phyloP scores from a whole-genome alignment of 2,113 vertebrate genomes.

The Poicephalus gulielmi region DNA sequence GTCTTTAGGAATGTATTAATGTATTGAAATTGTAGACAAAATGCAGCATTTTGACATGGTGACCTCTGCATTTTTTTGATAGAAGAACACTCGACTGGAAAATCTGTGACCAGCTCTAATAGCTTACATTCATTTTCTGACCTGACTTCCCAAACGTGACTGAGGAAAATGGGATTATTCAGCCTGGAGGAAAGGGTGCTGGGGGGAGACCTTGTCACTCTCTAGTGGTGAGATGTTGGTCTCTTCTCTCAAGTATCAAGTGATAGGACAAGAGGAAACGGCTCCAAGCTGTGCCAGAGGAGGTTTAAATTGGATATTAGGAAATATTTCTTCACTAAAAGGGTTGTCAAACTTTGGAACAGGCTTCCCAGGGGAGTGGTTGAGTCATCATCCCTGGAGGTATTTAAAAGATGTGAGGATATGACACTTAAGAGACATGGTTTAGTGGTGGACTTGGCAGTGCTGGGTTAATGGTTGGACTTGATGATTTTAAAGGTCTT shows the following conservation, averaged over 20 bases:
- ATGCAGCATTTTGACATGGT: neutral
- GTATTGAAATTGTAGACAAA: neutral
- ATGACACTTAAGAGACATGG: neutral
- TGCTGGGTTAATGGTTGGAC: neutral
- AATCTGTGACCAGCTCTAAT: neutral
- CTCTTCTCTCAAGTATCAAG: neutral
- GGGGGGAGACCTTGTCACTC: neutral
- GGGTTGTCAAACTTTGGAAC: neutral
- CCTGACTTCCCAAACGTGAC: neutral
- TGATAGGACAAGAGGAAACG: neutral
- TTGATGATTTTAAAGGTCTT: neutral
- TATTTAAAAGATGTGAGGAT: too few species aligned
- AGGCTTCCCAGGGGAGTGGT: neutral
- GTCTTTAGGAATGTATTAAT: neutral
- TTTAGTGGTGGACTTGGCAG: neutral
- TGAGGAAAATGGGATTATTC: neutral
- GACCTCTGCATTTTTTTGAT: neutral
- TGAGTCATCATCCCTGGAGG: neutral
- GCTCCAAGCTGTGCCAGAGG: neutral
- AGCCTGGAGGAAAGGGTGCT: neutral
- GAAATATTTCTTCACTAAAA: neutral
- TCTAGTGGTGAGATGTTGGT: neutral
- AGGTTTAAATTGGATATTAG: neutral
- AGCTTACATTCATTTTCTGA: neutral
- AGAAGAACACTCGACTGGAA: neutral